A percentile compares a stretch with the other conserved stretches of the same genome.
Evolutionary conservation across 2,888 invertebrate genomes (phyloP).

Genomic region (Melitaea athalia): DNA sequence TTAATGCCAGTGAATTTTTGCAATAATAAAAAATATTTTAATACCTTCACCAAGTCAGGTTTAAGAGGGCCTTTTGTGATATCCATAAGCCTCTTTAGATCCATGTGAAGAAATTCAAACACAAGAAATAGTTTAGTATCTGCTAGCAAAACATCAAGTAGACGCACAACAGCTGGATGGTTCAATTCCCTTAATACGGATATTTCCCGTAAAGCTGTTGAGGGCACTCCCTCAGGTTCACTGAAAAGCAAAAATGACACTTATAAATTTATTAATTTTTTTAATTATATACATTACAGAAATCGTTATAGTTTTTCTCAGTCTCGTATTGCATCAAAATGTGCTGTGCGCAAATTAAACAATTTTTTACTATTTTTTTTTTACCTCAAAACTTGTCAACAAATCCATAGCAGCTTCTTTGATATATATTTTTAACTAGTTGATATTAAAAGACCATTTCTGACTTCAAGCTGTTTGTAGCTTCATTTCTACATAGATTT

Average conservation of each 20-base stretch:
- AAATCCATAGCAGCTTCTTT: no score
- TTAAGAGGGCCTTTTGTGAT: slow-evolving; percentile 84
- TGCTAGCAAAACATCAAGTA: slow-evolving; percentile 94
- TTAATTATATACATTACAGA: not conserved
- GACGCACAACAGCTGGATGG: slow-evolving; percentile 94
- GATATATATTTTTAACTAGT: no score
- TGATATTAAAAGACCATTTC: no score
- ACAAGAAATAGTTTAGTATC: slow-evolving; percentile 94
- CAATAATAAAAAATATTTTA: not conserved
- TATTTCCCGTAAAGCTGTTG: slow-evolving; percentile 98
- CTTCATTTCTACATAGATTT: no score
- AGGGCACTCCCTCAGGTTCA: slow-evolving; percentile 98
- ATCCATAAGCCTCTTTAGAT: slow-evolving; percentile 95
- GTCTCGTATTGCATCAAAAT: no score
- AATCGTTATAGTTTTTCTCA: not conserved
- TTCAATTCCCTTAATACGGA: slow-evolving; percentile 94
- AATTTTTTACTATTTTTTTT: no score
- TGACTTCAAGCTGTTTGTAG: no score
- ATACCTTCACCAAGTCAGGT: slow-evolving; percentile 86
- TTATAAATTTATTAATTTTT: no score
- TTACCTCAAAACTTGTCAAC: no score
- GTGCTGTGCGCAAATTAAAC: no score
- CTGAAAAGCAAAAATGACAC: slow-evolving; percentile 66
- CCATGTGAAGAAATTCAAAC: slow-evolving; percentile 96
- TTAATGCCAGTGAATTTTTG: not conserved